These are phyloP conservation scores for Acrossocheilus fasciatus DNA, from an alignment of 2,797 vertebrate species.

Conservation along the genomic window DNA sequence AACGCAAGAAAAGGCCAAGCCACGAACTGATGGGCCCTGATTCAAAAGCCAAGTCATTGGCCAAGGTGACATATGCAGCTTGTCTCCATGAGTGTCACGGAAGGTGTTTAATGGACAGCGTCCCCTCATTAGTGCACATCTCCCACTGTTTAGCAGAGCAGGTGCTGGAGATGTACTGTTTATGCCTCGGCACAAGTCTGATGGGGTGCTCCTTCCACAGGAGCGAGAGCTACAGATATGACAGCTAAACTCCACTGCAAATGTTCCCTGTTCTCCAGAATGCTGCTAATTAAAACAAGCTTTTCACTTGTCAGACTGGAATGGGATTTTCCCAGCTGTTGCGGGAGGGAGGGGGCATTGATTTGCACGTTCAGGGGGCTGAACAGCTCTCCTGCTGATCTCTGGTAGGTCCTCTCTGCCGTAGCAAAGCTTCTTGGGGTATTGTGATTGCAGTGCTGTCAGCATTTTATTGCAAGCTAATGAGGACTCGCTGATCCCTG, in stretches of 20 bases:
- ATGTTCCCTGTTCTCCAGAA: constrained; percentile 53
- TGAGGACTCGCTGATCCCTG: constrained; percentile 26
- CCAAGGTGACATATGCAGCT: constrained; percentile 28
- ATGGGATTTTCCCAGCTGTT: constrained; percentile 57
- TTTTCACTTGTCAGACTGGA: constrained; percentile 54
- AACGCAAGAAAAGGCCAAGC: constrained; percentile 14
- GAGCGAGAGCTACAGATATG: constrained; percentile 43
- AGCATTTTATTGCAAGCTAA: constrained; percentile 38
- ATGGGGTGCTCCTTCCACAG: constrained; percentile 25
- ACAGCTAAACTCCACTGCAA: constrained; percentile 56
- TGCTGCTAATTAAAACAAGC: constrained; percentile 62
- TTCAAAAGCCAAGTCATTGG: constrained; percentile 35
- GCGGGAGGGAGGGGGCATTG: constrained; percentile 34
- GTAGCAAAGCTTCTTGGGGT: constrained; percentile 31
- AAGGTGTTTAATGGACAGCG: constrained; percentile 33
- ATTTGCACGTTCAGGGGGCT: constrained; percentile 46
- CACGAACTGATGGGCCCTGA: constrained; percentile 3
- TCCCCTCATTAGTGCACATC: constrained; percentile 51
- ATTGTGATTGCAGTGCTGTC: constrained; percentile 45
- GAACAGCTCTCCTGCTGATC: constrained; percentile 35
- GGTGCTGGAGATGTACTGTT: constrained; percentile 30
- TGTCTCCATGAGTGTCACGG: constrained; percentile 22
- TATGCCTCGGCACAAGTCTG: constrained; percentile 40
- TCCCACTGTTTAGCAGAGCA: constrained; percentile 48
- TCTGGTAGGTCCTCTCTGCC: constrained; percentile 15